These are phyloP conservation scores for Taeniopygia guttata DNA, from an alignment of 2,797 vertebrate species.

Conservation along the genomic window DNA sequence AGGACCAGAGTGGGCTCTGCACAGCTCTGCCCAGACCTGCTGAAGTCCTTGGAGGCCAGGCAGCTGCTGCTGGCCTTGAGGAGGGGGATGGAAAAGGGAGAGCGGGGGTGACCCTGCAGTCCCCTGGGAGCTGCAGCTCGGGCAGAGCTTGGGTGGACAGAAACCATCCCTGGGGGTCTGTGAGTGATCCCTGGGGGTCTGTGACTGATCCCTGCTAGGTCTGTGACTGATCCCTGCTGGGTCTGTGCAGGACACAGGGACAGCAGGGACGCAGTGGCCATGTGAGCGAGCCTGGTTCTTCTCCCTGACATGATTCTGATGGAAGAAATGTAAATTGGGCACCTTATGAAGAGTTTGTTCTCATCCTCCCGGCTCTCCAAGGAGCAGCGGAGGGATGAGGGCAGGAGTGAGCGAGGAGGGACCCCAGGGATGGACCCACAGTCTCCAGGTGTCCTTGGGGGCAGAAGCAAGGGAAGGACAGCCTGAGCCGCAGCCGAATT, in stretches of 20 bases:
- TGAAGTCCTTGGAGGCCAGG: constrained; percentile 43
- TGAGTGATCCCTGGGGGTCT: too few relatives aligned
- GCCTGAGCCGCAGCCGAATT: background rate
- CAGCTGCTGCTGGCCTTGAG: background rate
- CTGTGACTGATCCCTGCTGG: too few relatives aligned
- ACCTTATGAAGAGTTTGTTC: constrained; percentile 2
- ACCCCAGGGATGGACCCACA: background rate
- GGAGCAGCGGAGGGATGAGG: background rate
- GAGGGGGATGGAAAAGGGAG: background rate
- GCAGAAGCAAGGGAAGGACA: background rate
- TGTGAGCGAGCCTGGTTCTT: background rate
- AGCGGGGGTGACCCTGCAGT: fast-evolving
- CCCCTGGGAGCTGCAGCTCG: background rate
- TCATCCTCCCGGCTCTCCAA: background rate
- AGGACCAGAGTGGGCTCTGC: background rate
- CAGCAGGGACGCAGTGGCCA: background rate
- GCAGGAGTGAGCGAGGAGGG: background rate
- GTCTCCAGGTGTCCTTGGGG: background rate
- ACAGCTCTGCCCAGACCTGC: constrained; percentile 39
- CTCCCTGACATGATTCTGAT: background rate
- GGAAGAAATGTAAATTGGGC: constrained; percentile 11
- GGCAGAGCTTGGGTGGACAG: fast-evolving
- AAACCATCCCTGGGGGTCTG: fast-evolving
- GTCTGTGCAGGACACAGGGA: fast-evolving
- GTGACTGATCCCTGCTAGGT: too few relatives aligned